Evolutionary conservation across 2,888 invertebrate genomes (phyloP).

Genomic region (Eilema depressum): DNA sequence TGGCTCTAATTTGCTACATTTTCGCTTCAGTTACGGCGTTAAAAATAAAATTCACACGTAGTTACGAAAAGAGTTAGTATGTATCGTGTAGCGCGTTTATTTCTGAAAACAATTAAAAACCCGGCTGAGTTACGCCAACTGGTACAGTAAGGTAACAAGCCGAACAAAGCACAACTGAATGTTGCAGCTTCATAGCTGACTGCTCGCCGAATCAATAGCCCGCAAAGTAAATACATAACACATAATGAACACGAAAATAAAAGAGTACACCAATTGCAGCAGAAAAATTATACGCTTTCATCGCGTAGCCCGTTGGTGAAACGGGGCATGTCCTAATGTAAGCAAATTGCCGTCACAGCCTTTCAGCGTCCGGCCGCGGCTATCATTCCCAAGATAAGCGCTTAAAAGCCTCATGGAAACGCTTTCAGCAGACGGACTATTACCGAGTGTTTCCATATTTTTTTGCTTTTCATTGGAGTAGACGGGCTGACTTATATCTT

Average conservation of each 20-base stretch:
- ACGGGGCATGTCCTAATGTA: constrained; percentile 83
- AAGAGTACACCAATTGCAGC: constrained; percentile 52
- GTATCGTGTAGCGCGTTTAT: constrained; percentile 66
- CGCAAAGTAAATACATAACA: constrained; percentile 57
- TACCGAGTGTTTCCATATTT: constrained; percentile 75
- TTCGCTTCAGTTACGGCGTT: constrained; percentile 38
- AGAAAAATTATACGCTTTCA: constrained; percentile 64
- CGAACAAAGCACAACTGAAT: constrained; percentile 68
- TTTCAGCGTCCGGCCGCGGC: constrained; percentile 84
- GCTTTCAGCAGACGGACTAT: constrained; percentile 81
- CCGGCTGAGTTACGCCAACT: constrained; percentile 68
- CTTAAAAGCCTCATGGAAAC: constrained; percentile 85
- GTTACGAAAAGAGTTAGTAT: constrained; percentile 63
- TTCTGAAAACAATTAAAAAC: constrained; percentile 77
- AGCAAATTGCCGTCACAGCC: constrained; percentile 85
- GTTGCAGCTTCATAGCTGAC: constrained; percentile 72
- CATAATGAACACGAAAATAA: constrained; percentile 46
- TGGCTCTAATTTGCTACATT: constrained; percentile 47
- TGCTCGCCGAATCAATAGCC: constrained; percentile 69
- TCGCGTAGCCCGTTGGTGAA: constrained; percentile 63
- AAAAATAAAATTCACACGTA: constrained; percentile 62
- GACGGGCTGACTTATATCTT: constrained; percentile 63
- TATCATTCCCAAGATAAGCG: constrained; percentile 87
- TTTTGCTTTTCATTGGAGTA: constrained; percentile 69
- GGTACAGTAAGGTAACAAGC: constrained; percentile 67